Evolutionary conservation across 2,888 invertebrate species (phyloP).

Genomic region (Diplazon laetatorius): DNA sequence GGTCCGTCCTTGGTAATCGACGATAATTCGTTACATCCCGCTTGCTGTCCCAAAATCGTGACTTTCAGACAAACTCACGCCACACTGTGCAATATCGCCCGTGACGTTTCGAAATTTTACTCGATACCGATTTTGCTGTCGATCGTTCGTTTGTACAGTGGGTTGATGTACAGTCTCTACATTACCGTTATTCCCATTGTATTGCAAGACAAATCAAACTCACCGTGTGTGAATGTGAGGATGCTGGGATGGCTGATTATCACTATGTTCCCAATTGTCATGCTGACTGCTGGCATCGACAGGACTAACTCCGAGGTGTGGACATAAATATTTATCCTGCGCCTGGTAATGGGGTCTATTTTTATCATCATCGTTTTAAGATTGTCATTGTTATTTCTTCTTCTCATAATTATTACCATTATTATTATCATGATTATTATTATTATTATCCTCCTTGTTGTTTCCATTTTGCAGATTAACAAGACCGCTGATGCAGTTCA

Average conservation of each 20-base stretch:
- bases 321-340: neutral
- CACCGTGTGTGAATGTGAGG: neutral
- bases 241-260: constrained; percentile 17
- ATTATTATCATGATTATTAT: too few species aligned
- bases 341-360: neutral
- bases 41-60: constrained; percentile 21
- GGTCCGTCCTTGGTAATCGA: neutral
- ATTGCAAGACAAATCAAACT: neutral
- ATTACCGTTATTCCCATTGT: constrained; percentile 38
- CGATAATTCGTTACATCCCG: neutral
- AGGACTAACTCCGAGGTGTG: constrained; percentile 43
- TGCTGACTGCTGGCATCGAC: constrained; percentile 35
- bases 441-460: too few species aligned
- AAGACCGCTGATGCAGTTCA: constrained; percentile 22
- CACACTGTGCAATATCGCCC: constrained; percentile 31
- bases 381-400: neutral
- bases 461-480: constrained; percentile 19
- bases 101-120: constrained; percentile 50
- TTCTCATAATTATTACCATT: too few species aligned
- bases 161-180: constrained; percentile 48
- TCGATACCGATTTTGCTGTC: constrained; percentile 44
- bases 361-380: too few species aligned
- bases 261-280: constrained; percentile 45
- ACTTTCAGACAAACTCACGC: constrained; percentile 42
- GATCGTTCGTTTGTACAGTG: neutral